Conservation (phyloP, 2,113 vertebrate genomes). For the Daphoenositta chrysoptera region DNA sequence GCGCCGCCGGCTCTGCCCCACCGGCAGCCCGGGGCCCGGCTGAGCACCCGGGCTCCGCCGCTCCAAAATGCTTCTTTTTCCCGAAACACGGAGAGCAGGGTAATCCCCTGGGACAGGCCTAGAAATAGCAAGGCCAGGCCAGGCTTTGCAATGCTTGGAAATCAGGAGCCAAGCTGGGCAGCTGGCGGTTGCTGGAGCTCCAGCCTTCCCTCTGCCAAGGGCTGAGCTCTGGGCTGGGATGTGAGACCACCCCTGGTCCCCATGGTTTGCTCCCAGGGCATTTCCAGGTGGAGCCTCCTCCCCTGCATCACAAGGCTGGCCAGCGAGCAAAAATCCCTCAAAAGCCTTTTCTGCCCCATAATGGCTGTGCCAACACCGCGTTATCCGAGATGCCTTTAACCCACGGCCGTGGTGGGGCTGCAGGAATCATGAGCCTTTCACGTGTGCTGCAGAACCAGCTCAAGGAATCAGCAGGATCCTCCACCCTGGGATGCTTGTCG, state of each 20-base stretch:
- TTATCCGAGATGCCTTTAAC: neutral
- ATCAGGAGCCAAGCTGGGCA: neutral
- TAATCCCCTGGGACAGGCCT: neutral
- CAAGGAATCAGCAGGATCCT: neutral
- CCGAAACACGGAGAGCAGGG: neutral
- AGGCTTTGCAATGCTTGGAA: neutral
- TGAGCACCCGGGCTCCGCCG: neutral
- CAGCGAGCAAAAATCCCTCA: neutral
- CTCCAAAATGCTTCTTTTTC: neutral
- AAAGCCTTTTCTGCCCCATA: neutral
- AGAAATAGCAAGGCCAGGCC: constrained; percentile 13
- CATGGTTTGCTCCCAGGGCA: neutral
- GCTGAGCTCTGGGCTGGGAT: neutral
- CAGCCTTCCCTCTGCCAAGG: neutral
- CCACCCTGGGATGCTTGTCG: neutral
- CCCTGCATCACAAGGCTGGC: neutral
- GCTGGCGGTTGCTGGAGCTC: neutral
- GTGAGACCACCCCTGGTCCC: neutral
- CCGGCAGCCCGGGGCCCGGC: neutral
- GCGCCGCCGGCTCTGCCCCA: neutral
- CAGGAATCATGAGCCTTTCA: neutral
- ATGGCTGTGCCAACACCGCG: fast-evolving
- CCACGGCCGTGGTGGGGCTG: fast-evolving
- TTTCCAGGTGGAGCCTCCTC: neutral
- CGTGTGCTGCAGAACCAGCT: neutral